Evolutionary conservation across 1,140 invertebrate genomes (phyloP).

Genomic region (Nebria ingens): DNA sequence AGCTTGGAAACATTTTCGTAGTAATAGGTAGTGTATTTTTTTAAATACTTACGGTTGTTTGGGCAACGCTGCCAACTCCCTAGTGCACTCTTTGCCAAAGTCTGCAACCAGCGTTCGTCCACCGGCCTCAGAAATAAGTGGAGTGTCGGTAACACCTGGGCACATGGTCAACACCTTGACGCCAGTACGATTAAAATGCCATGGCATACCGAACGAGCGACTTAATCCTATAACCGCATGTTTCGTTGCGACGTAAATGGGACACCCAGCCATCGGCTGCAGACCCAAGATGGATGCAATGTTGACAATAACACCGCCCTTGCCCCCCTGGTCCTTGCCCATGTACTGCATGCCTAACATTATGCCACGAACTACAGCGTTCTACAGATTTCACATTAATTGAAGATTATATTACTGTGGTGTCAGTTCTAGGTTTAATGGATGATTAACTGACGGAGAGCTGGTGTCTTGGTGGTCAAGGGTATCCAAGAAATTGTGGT

Average conservation of each 20-base stretch:
- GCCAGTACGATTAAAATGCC: slow-evolving; percentile 32
- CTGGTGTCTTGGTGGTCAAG: neutral
- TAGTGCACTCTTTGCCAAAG: slow-evolving; percentile 31
- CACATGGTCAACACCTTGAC: slow-evolving; percentile 37
- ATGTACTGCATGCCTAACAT: slow-evolving; percentile 38
- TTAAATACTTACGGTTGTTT: slow-evolving; percentile 23
- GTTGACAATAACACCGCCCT: slow-evolving; percentile 38
- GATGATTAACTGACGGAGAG: neutral
- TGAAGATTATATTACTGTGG: neutral
- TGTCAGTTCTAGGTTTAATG: neutral
- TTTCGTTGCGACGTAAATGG: slow-evolving; percentile 40
- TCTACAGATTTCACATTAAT: slow-evolving; percentile 27
- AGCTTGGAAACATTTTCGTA: neutral
- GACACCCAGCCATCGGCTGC: slow-evolving; percentile 32
- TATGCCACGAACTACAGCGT: slow-evolving; percentile 34
- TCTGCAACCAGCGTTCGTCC: slow-evolving; percentile 31
- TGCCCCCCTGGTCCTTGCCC: slow-evolving; percentile 36
- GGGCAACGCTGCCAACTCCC: slow-evolving; percentile 25
- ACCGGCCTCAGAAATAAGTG: slow-evolving; percentile 29
- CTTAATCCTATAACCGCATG: slow-evolving; percentile 42
- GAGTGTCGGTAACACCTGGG: slow-evolving; percentile 32
- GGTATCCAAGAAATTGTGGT: neutral
- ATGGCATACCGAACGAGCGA: slow-evolving; percentile 35
- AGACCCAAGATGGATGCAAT: slow-evolving; percentile 37
- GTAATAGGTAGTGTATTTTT: too few relatives aligned